phyloP scores from a whole-genome alignment of 2,797 vertebrate species.

The Balearica regulorum region DNA sequence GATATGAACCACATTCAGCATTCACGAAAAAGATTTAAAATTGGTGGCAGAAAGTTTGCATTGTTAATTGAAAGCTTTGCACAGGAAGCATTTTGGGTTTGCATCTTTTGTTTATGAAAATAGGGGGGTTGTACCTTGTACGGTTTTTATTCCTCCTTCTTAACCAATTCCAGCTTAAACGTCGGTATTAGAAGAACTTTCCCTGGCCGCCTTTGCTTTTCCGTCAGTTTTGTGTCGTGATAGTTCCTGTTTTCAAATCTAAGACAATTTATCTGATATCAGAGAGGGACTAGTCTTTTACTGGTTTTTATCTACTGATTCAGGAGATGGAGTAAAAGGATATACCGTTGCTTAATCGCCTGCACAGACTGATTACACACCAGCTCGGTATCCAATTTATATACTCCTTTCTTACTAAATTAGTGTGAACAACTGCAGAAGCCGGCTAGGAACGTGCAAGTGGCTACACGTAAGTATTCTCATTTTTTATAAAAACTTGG shows the following conservation, averaged over 20 bases:
- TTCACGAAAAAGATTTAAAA: neutral
- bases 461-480: neutral
- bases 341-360: neutral
- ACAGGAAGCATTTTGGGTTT: neutral
- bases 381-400: neutral
- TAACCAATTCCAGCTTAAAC: neutral
- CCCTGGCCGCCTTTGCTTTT: neutral
- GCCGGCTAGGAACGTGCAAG: neutral
- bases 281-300: neutral
- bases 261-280: neutral
- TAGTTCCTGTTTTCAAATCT: neutral
- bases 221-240: neutral
- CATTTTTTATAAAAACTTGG: neutral
- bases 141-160: neutral
- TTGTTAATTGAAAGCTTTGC: neutral
- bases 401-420: neutral
- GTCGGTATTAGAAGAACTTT: neutral
- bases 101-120: neutral
- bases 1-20: neutral
- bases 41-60: neutral
- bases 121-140: neutral
- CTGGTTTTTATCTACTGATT: neutral
- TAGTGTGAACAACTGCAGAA: slow-evolving; percentile 6
- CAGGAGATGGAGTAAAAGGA: neutral
- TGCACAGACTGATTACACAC: neutral